Evolutionary conservation across 2,888 invertebrate species (phyloP).

Genomic region (Hypselothyrea guttata): DNA sequence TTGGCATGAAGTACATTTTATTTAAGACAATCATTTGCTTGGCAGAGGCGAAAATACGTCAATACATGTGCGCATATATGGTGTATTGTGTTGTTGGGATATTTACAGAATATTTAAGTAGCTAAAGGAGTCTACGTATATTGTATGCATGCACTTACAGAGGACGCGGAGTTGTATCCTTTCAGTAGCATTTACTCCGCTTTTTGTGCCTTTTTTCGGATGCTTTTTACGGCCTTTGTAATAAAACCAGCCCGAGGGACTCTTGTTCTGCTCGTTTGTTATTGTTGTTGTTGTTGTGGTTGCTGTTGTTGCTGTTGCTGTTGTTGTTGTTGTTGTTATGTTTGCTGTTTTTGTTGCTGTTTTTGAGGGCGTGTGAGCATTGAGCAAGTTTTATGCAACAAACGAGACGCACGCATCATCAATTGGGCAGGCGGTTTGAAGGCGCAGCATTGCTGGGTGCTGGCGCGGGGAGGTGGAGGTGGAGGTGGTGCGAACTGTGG

Average conservation of each 20-base stretch:
- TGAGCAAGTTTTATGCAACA: slow-evolving; percentile 77
- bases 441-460: slow-evolving; percentile 7
- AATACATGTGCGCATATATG: slow-evolving; percentile 1
- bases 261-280: slow-evolving; percentile 37
- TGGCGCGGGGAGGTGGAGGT: slow-evolving; percentile 4
- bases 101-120: slow-evolving; percentile 31
- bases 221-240: slow-evolving; percentile 68
- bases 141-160: slow-evolving; percentile 58
- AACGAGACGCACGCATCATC: slow-evolving; percentile 57
- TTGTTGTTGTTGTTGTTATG: slow-evolving; percentile 26
- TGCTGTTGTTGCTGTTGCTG: slow-evolving; percentile 28
- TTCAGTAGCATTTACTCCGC: slow-evolving; percentile 50
- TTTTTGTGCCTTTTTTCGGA: slow-evolving; percentile 34
- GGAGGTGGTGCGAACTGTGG: slow-evolving; percentile 25
- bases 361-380: slow-evolving; percentile 71
- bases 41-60: slow-evolving; percentile 4
- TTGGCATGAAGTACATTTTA: not conserved
- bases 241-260: slow-evolving; percentile 74
- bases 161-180: slow-evolving; percentile 51
- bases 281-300: slow-evolving; percentile 9
- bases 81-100: slow-evolving; percentile 9
- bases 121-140: slow-evolving; percentile 16
- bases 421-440: slow-evolving; percentile 38
- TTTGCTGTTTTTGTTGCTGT: slow-evolving; percentile 34
- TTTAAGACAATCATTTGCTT: slow-evolving; percentile 2